Evolutionary conservation across 2,888 invertebrate species (phyloP).

Genomic region (Drosophila limbata): DNA sequence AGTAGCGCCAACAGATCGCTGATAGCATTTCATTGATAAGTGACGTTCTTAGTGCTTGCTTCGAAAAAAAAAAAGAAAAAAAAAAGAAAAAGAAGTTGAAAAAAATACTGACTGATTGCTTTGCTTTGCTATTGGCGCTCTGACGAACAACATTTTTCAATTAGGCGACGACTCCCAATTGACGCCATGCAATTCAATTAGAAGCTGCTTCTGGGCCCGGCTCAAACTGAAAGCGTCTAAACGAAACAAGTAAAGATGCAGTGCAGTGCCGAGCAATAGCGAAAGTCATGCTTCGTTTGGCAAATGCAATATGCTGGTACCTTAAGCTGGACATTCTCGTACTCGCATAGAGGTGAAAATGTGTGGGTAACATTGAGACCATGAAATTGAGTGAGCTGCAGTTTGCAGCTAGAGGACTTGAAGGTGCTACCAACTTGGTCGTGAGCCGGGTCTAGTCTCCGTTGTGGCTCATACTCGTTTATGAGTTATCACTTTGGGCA

Average conservation of each 20-base stretch:
- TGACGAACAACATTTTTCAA: conserved; percentile 63
- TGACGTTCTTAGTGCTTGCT: background rate
- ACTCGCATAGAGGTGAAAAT: conserved; percentile 11
- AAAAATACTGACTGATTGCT: conserved; percentile 30
- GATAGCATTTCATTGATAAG: conserved; percentile 17
- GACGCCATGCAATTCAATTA: conserved; percentile 72
- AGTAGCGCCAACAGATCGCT: conserved; percentile 8
- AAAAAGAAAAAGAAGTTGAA: background rate
- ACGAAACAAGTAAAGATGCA: conserved; percentile 28
- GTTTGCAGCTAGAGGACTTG: conserved; percentile 41
- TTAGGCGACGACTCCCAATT: conserved; percentile 60
- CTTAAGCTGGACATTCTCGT: conserved; percentile 18
- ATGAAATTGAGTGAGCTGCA: conserved; percentile 78
- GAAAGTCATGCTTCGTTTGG: conserved; percentile 12
- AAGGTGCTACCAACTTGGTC: conserved; percentile 6
- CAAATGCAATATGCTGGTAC: conserved; percentile 42
- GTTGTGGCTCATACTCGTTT: conserved; percentile 19
- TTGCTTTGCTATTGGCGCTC: conserved; percentile 21
- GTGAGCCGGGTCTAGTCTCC: conserved; percentile 18
- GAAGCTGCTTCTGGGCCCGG: conserved; percentile 36
- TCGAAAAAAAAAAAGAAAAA: background rate
- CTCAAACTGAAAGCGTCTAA: conserved; percentile 21
- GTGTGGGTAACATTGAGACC: conserved; percentile 61
- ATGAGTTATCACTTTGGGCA: conserved; percentile 76
- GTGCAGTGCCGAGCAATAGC: conserved; percentile 24